A percentile compares a stretch with the other conserved stretches of the same genome.
phyloP scores from a whole-genome alignment of 2,113 vertebrate genomes.

The Orycteropus afer region DNA sequence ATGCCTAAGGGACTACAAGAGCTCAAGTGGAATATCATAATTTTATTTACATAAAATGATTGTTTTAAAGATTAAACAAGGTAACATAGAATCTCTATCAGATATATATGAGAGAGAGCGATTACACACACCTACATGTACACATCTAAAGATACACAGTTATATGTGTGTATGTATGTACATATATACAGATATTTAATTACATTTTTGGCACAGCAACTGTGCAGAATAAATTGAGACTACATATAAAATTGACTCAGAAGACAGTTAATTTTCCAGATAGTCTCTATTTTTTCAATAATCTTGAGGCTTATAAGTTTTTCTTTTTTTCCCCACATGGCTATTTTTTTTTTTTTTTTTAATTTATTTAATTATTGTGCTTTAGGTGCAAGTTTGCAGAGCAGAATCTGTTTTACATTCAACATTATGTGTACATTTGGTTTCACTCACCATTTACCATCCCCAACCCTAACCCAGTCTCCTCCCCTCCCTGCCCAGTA shows the following conservation, averaged over 20 bases:
- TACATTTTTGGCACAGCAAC: background rate
- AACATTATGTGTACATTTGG: too few relatives aligned
- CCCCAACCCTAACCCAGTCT: too few relatives aligned
- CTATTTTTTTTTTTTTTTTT: too few relatives aligned
- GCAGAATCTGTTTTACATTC: too few relatives aligned
- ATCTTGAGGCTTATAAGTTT: background rate
- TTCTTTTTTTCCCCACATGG: background rate
- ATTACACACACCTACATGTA: too few relatives aligned
- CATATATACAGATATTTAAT: background rate
- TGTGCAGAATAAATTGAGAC: background rate
- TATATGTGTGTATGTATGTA: background rate
- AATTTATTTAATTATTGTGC: too few relatives aligned
- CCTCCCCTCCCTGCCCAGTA: too few relatives aligned
- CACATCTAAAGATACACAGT: background rate
- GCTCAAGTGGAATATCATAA: background rate
- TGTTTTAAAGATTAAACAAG: background rate
- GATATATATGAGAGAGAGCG: background rate
- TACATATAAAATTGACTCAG: background rate
- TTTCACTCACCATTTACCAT: too few relatives aligned
- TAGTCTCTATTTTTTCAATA: background rate
- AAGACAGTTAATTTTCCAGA: background rate
- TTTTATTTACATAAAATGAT: background rate
- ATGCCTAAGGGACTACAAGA: too few relatives aligned
- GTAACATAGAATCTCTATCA: background rate
- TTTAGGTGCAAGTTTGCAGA: too few relatives aligned